Conservation (phyloP, 2,113 vertebrate genomes). For the Aspidoscelis tigris region DNA sequence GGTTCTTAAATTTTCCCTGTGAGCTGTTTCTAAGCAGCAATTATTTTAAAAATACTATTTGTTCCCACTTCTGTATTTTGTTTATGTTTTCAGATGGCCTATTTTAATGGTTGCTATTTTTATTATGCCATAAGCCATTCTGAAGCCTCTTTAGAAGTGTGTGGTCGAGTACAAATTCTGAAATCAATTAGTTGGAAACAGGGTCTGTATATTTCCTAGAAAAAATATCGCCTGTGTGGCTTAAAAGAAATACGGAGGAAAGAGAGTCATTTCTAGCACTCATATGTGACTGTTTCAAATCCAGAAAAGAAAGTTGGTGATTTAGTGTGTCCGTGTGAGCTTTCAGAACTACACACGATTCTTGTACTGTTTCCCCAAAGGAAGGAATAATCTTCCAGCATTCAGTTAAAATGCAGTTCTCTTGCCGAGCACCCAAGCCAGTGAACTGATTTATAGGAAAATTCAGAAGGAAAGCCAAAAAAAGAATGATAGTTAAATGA, state of each 20-base stretch:
- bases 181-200: constrained; percentile 30
- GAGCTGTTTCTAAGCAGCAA: not conserved
- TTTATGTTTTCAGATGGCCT: not conserved
- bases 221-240: not conserved
- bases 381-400: not conserved
- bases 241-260: not conserved
- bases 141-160: not conserved
- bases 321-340: not conserved
- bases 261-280: not conserved
- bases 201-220: constrained; percentile 4
- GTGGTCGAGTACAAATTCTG: not conserved
- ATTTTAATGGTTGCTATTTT: not conserved
- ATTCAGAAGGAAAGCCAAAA: constrained; percentile 18
- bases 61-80: not conserved
- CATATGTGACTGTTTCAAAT: not conserved
- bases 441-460: not conserved
- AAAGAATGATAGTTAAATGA: constrained; percentile 4
- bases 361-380: not conserved
- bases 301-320: not conserved
- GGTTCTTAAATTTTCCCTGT: not conserved
- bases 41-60: not conserved
- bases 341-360: not conserved
- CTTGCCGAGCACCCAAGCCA: constrained; percentile 21
- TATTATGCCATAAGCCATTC: not conserved
- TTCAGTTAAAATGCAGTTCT: not conserved